These are phyloP conservation scores for Diceros bicornis DNA, from an alignment of 2,797 vertebrate species.

Conservation along the genomic window DNA sequence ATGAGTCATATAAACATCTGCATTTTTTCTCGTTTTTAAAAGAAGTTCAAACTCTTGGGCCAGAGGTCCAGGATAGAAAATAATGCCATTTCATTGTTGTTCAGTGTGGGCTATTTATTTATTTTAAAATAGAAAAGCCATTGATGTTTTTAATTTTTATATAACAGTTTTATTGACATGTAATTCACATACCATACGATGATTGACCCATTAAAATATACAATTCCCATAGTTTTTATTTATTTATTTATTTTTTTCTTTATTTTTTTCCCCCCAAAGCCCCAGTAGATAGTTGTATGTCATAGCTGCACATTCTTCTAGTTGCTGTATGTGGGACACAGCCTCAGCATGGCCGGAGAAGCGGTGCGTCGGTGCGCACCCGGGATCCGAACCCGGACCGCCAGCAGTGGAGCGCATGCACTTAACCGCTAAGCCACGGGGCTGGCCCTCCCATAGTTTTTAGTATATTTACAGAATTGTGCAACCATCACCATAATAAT, in stretches of 20 bases:
- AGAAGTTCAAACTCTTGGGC: constrained; percentile 1
- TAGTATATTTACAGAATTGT: constrained; percentile 16
- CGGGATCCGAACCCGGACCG: too few relatives aligned
- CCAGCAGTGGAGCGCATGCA: too few relatives aligned
- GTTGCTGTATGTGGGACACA: too few relatives aligned
- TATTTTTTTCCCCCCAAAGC: too few relatives aligned
- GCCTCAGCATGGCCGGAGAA: too few relatives aligned
- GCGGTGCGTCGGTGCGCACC: too few relatives aligned
- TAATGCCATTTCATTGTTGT: constrained; percentile 34
- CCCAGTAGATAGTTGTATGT: too few relatives aligned
- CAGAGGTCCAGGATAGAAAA: constrained; percentile 24
- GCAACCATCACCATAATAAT: constrained; percentile 15
- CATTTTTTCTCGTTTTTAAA: not conserved
- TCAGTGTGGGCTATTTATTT: not conserved
- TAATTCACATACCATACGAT: not conserved
- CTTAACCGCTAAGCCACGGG: too few relatives aligned
- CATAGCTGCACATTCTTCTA: too few relatives aligned
- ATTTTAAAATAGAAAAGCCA: constrained; percentile 55
- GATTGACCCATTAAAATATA: constrained; percentile 10
- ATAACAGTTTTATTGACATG: constrained; percentile 47
- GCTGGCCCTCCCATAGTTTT: constrained; percentile 47
- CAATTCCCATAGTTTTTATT: constrained; percentile 19
- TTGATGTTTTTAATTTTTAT: constrained; percentile 26
- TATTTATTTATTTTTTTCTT: too few relatives aligned
- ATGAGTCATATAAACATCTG: not conserved